Evolutionary conservation across 2,797 vertebrate genomes (phyloP), one percentile per base, ranked within the genome.

Genomic region (Chromobotia macracanthus): DNA sequence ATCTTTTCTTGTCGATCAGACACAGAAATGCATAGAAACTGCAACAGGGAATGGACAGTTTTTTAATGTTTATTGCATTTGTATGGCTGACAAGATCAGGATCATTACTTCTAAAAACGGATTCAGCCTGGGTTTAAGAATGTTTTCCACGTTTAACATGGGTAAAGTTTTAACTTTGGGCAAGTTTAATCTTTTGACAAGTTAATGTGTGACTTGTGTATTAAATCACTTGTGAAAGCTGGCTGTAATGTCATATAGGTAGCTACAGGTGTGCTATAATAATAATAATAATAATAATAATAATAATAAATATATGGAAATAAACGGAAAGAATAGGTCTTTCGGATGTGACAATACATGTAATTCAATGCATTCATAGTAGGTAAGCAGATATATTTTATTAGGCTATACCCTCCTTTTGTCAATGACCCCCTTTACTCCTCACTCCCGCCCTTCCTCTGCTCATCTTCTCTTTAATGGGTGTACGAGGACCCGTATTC

Each of bases 401-500:
- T 53, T 25, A 55, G 28, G 28, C 48, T 41, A 55, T 50, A 66
- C 73, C 50, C 60, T 64, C n/a, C 28, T 65, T 75, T 55, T 15
- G 16, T 15, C 60, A 38, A 15, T 16, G 60, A 50, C 64, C 38
- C 74, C 65, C 31, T 63, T 51, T 61, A 35, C 31, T 50, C 48
- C 75, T 75, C 15, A 21, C 75, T 77, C 38, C 78, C 19, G 19
- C 31, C 5, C 55, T 65, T 69, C 50, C 10, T 79, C 38, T 75
- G 18, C 53, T 80, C 18, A 19, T 21, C 61, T 21, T 58, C 15
- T 63, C 10, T 38, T 38, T 18, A 7, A 44, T 19, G 35, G 12
- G 46, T 38, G n/a, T 25, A 35, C 38, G 76, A 89, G 86, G 84
- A 87, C 80, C 25, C 68, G 77, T 83, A 84, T 90, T 90, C 91